Conservation (phyloP, 2,888 invertebrate genomes). For the Sinotaia quadrata region DNA sequence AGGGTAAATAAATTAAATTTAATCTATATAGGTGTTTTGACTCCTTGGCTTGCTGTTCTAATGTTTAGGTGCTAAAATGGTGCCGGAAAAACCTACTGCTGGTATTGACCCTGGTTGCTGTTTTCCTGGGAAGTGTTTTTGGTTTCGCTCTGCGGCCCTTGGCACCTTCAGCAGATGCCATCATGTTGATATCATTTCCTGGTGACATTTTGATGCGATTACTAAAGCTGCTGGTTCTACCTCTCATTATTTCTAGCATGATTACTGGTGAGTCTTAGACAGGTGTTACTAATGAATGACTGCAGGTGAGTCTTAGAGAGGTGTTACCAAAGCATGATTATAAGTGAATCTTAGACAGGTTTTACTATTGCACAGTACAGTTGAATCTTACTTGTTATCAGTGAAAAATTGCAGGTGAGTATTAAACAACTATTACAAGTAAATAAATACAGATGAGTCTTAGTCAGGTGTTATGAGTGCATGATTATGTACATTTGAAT, state of each 20-base stretch:
- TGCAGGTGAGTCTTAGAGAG: too few species aligned
- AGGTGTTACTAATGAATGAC: neutral
- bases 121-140: constrained; percentile 77
- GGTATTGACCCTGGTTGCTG: constrained; percentile 76
- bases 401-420: too few species aligned
- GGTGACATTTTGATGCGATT: constrained; percentile 81
- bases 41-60: too few species aligned
- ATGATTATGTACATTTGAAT: too few species aligned
- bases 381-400: neutral
- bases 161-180: constrained; percentile 73
- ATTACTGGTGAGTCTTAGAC: constrained; percentile 77
- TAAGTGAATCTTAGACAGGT: neutral
- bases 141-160: constrained; percentile 76
- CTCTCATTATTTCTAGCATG: constrained; percentile 79
- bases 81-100: constrained; percentile 75
- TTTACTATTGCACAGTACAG: neutral
- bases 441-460: too few species aligned
- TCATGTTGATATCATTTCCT: constrained; percentile 79
- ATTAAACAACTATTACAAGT: too few species aligned
- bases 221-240: constrained; percentile 81
- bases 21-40: too few species aligned
- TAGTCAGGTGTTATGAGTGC: too few species aligned
- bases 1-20: too few species aligned
- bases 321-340: neutral
- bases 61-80: constrained; percentile 57